These are phyloP conservation scores for Lycodopsis pacificus DNA, from an alignment of 2,797 vertebrate genomes.

Conservation along the genomic window DNA sequence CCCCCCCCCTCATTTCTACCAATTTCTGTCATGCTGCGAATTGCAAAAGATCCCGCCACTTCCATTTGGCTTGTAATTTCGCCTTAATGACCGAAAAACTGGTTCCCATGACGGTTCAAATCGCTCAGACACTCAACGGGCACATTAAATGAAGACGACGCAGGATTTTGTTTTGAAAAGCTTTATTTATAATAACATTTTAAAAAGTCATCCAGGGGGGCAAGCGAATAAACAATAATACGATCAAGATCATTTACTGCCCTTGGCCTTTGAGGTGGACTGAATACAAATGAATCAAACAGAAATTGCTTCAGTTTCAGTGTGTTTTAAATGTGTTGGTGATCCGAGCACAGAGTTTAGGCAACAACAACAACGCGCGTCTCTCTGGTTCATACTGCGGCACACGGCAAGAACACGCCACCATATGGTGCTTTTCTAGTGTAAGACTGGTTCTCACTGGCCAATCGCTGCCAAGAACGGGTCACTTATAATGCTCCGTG, in stretches of 20 bases:
- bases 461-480: slow-evolving; percentile 25
- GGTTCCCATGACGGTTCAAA: slow-evolving; percentile 1
- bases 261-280: slow-evolving; percentile 15
- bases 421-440: slow-evolving; percentile 35
- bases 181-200: slow-evolving; percentile 67
- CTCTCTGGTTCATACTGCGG: slow-evolving; percentile 6
- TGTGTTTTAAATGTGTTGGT: not conserved
- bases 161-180: slow-evolving; percentile 39
- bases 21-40: slow-evolving; percentile 41
- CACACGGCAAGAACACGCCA: slow-evolving; percentile 32
- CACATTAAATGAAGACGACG: slow-evolving; percentile 3
- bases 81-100: slow-evolving; percentile 32
- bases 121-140: slow-evolving; percentile 15
- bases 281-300: slow-evolving; percentile 24
- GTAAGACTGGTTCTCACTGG: slow-evolving; percentile 16
- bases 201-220: slow-evolving; percentile 52
- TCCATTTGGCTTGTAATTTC: slow-evolving; percentile 41
- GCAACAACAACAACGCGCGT: slow-evolving; percentile 4
- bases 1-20: slow-evolving; percentile 2
- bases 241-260: slow-evolving; percentile 33
- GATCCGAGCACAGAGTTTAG: slow-evolving; percentile 9
- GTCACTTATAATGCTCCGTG: not conserved
- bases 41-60: slow-evolving; percentile 33
- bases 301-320: not conserved
- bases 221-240: slow-evolving; percentile 50